Evolutionary conservation across 2,113 vertebrate genomes (phyloP).

Genomic region (Copsychus sechellarum): DNA sequence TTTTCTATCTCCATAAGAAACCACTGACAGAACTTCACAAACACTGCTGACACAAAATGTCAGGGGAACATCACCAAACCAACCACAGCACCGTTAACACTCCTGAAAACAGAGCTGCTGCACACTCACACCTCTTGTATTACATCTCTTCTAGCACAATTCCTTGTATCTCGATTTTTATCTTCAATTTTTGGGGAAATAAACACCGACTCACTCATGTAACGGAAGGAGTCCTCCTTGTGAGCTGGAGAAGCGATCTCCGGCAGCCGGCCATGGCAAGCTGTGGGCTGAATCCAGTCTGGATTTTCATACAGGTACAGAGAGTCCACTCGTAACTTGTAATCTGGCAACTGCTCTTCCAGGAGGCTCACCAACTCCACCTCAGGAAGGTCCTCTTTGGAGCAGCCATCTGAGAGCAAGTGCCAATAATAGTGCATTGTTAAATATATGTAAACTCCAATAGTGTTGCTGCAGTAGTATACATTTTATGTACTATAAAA

Average conservation of each 20-base stretch:
- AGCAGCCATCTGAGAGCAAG: constrained; percentile 78
- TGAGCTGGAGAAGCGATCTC: constrained; percentile 77
- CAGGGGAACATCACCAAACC: not conserved
- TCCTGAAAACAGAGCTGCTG: not conserved
- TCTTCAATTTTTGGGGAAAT: not conserved
- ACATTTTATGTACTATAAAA: not conserved
- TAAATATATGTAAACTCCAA: not conserved
- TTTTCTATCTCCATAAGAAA: not conserved
- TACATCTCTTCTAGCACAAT: not conserved
- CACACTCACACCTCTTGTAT: not conserved
- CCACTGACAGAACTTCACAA: not conserved
- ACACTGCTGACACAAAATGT: not conserved
- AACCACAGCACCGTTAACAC: not conserved
- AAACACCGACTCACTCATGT: constrained; percentile 85
- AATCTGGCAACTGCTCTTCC: constrained; percentile 80
- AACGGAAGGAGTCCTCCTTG: constrained; percentile 88
- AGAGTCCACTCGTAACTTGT: constrained; percentile 80
- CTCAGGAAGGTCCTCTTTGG: constrained; percentile 75
- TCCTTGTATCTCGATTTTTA: not conserved
- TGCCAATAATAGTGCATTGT: not conserved
- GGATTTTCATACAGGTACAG: constrained; percentile 89
- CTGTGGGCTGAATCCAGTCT: constrained; percentile 81
- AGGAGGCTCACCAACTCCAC: constrained; percentile 78
- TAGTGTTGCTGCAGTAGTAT: not conserved
- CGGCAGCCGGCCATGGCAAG: constrained; percentile 65